A percentile compares a stretch with the other conserved stretches of the same genome.
Evolutionary conservation across 2,888 invertebrate species (phyloP).

Genomic region (Auanema sp.): DNA sequence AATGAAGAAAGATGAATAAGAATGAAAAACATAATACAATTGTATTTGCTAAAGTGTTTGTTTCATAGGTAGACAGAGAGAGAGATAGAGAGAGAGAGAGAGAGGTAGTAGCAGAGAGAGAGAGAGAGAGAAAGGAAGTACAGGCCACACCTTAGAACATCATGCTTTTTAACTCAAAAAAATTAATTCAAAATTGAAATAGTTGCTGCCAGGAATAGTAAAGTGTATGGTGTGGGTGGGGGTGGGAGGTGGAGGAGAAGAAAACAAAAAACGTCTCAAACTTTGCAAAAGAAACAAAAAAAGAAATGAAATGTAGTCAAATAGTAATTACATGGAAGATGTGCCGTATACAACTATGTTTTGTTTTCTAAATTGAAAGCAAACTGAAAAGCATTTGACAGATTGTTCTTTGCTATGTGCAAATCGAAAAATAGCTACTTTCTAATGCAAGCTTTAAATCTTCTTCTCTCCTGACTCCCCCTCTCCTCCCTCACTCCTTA

Average conservation of each 20-base stretch:
- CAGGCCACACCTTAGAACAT: slow-evolving; percentile 4
- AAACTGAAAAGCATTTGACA: neutral
- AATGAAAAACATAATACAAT: neutral
- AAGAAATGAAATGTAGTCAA: slow-evolving; percentile 6
- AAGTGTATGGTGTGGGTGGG: neutral
- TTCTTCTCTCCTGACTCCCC: too few species aligned
- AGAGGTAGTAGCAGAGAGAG: slow-evolving; percentile 18
- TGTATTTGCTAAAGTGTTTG: too few species aligned
- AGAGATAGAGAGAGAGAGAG: slow-evolving; percentile 4
- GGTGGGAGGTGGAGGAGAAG: slow-evolving; percentile 4
- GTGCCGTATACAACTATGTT: neutral
- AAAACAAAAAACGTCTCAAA: slow-evolving; percentile 8
- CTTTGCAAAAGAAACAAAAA: neutral
- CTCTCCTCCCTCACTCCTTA: too few species aligned
- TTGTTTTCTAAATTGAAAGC: neutral
- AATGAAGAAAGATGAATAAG: neutral
- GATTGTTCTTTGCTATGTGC: too few species aligned
- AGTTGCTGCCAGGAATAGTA: slow-evolving; percentile 9
- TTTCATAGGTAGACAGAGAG: neutral
- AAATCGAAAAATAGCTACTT: neutral
- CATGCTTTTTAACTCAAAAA: slow-evolving; percentile 2
- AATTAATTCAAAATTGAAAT: slow-evolving; percentile 3
- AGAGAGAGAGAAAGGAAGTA: slow-evolving; percentile 10
- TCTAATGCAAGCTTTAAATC: neutral
- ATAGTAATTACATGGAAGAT: neutral